Conservation (phyloP, 2,888 invertebrate genomes). For the Tenthredo notha region DNA sequence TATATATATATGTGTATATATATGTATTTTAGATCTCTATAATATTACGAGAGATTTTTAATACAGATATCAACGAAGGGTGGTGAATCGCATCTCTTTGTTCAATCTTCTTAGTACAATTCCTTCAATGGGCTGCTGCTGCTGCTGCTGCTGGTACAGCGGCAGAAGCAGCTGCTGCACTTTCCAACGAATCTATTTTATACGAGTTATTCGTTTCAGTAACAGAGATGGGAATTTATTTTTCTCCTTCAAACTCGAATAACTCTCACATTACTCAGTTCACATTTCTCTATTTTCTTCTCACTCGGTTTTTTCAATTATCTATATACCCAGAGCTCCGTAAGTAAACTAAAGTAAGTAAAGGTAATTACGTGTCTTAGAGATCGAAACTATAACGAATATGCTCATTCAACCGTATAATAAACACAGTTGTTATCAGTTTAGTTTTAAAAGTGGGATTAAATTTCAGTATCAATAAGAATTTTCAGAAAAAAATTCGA, state of each 20-base stretch:
- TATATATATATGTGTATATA: too few species aligned
- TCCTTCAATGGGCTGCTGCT: not conserved
- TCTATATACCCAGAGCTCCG: not conserved
- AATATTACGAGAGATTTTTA: not conserved
- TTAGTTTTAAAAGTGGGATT: not conserved
- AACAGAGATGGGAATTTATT: not conserved
- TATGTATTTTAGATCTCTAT: not conserved
- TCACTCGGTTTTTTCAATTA: conserved; percentile 39
- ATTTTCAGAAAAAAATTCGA: not conserved
- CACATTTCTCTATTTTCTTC: not conserved
- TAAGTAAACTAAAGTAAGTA: too few species aligned
- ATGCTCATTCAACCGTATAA: conserved; percentile 27
- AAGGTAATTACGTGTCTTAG: not conserved
- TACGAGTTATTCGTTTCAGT: not conserved
- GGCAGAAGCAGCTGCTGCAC: not conserved
- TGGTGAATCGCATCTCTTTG: not conserved
- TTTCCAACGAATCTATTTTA: not conserved
- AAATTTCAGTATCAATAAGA: not conserved
- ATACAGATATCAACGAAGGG: not conserved
- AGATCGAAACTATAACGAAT: not conserved
- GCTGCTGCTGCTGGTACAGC: not conserved
- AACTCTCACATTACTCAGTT: not conserved
- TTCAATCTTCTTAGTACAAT: not conserved
- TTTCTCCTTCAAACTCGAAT: conserved; percentile 25
- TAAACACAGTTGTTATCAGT: not conserved